phyloP scores from a whole-genome alignment of 2,797 vertebrate species.

The Naso thynnoides region DNA sequence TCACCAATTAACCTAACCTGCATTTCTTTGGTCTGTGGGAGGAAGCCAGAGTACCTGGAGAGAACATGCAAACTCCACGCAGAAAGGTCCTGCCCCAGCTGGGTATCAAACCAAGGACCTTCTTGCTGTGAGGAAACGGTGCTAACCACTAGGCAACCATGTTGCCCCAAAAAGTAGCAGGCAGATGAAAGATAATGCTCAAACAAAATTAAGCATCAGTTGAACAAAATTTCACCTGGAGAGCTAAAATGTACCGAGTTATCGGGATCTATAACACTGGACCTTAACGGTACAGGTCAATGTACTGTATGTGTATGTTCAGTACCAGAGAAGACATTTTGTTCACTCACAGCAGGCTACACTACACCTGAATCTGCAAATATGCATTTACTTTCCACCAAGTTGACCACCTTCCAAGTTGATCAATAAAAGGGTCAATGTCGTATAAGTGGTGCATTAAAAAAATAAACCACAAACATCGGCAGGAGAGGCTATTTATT shows the following conservation, averaged over 20 bases:
- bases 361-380: not conserved
- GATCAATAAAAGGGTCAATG: not conserved
- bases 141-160: too few species aligned
- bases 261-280: not conserved
- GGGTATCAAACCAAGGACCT: too few species aligned
- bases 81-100: too few species aligned
- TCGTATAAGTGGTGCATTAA: not conserved
- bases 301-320: not conserved
- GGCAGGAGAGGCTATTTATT: slow-evolving; percentile 84
- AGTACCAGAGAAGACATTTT: not conserved
- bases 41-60: too few species aligned
- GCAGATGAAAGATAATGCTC: too few species aligned
- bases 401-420: not conserved
- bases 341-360: not conserved
- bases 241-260: not conserved
- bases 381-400: not conserved
- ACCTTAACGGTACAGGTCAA: not conserved
- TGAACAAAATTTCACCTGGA: not conserved
- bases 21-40: too few species aligned
- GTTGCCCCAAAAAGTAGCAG: too few species aligned
- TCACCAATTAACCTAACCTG: too few species aligned
- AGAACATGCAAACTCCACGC: too few species aligned
- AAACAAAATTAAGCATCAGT: too few species aligned
- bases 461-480: slow-evolving; percentile 52
- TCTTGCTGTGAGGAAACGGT: too few species aligned